Conservation (phyloP, 2,797 vertebrate species). For the Gephyroberyx darwinii region DNA sequence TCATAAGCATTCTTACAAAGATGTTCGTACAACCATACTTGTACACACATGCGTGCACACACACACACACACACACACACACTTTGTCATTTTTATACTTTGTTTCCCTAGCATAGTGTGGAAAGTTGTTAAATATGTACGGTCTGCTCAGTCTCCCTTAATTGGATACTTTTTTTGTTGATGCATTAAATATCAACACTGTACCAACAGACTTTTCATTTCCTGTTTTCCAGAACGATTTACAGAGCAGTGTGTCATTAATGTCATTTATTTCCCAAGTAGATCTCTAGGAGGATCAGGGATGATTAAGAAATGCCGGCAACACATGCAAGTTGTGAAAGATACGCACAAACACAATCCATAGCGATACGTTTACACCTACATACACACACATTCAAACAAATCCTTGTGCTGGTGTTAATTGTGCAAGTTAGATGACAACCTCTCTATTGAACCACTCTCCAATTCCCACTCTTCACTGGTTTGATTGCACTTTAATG, state of each 20-base stretch:
- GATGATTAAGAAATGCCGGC: neutral
- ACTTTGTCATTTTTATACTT: neutral
- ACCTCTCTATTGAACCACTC: slow-evolving; percentile 62
- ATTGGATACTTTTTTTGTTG: neutral
- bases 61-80: slow-evolving; percentile 2
- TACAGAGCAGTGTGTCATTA: neutral
- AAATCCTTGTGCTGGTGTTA: slow-evolving; percentile 37
- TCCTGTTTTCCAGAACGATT: neutral
- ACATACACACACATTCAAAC: slow-evolving; percentile 8
- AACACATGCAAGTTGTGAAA: neutral
- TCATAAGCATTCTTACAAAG: slow-evolving; percentile 1
- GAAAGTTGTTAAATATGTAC: slow-evolving; percentile 22
- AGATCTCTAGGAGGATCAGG: slow-evolving; percentile 17
- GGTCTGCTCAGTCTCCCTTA: neutral
- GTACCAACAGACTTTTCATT: slow-evolving; percentile 5
- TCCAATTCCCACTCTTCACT: slow-evolving; percentile 44
- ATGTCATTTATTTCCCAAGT: neutral
- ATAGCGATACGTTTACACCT: neutral
- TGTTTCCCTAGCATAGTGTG: slow-evolving; percentile 6
- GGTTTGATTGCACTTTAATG: slow-evolving; percentile 65
- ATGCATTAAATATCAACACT: neutral
- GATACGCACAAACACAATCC: neutral
- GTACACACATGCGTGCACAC: neutral
- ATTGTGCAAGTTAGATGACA: slow-evolving; percentile 60
- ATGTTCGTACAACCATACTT: neutral